Evolutionary conservation across 2,113 vertebrate genomes (phyloP), one percentile per base, ranked within the genome.

Genomic region (Glaucomys volans): DNA sequence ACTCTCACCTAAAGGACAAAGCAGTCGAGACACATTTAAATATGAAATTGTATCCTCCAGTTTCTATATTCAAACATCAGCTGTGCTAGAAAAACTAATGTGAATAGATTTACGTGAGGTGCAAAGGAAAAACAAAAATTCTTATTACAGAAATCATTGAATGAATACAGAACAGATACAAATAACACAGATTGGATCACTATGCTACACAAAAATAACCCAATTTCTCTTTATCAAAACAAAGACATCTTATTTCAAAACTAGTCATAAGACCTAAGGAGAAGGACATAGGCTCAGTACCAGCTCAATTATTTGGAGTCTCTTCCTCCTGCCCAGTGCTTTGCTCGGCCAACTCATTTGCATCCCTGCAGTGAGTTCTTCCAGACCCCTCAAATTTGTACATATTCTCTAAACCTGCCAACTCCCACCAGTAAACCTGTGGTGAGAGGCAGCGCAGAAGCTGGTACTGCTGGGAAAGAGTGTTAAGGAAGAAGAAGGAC

Each of bases 401-500:
- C 50, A 12, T 37, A 87, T 35, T 83, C 54, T 40, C 24, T 52
- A 74, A 79, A 67, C 40, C 26, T 40, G 11, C 52, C 64, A 26
- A 14, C n/a, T 54, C 32, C 24, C 84, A 32, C 26, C 26, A 62
- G 67, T 6, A 83, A 81, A 42, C 42, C 81, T 3, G 5, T 35
- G 7, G 2, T 52, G 12, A 59, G 67, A 72, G 75, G 75, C 64
- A 67, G 42, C 12, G 40, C 3, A 28, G 32, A 35, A 88, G 26
- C 50, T 22, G 18, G 32, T 37, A 9, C 26, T 40, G 4, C 30
- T 30, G 40, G 80, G 32, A 64, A 88, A 72, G 87, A 57, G 11
- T 44, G 75, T 64, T 20, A 93, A 77, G 85, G 40, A 93, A 87
- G 28, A 77, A 79, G 37, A 97, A 95, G 96, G 67, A 90, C 96